Base-by-base conservation (phyloP, 2,797 vertebrate species). In the Craterocephalus amniculus region DNA sequence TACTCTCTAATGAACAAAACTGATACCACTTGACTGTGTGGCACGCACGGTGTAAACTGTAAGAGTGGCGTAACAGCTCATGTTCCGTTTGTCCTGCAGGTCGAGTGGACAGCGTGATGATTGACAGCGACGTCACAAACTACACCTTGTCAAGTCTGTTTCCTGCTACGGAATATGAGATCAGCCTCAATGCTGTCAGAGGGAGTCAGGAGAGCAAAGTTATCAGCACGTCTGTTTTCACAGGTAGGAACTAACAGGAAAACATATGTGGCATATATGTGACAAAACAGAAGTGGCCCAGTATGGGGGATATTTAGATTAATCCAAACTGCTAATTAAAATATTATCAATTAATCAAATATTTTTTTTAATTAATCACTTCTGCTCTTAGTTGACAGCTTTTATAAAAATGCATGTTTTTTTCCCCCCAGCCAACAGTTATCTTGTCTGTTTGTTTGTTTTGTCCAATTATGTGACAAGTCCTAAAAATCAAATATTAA, bases 81-180 rank as follows among this genome's bases (percentile, higher is more conserved):
- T 59, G 24, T 60, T 70, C 27, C 51, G 16, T 24, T 74, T 73
- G 22, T 73, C 58, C 40, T 87, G 63, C 85, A 97, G 98, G 97
- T 35, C 94, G 95, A 52, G 93, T 95, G 79, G 96, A 99, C 91
- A 98, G 95, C 49, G 88, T 95, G 4, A 89, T 96, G 85, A 95
- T 99, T 26, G 91, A 96, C 88, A 97, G 92, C 1, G 95, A 95
- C 6, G 93, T 95, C 82, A 96, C 94, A 0, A 95, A 97, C 86
- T 96, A 96, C 76, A 88, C 89, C 35, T 87, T 99, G 88, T 93
- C 81, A 65, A 95, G 90, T 74, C 92, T 99, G 67, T 91, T 96
- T 79, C 97, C 98, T 0, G 96, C 96, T 35, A 99, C 95, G 0
- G 96, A 98, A 84, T 99, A 99, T 0, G 93, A 97, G 84, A 96